Conservation (phyloP, 1,140 invertebrate genomes). For the Drosophila nebulosa region DNA sequence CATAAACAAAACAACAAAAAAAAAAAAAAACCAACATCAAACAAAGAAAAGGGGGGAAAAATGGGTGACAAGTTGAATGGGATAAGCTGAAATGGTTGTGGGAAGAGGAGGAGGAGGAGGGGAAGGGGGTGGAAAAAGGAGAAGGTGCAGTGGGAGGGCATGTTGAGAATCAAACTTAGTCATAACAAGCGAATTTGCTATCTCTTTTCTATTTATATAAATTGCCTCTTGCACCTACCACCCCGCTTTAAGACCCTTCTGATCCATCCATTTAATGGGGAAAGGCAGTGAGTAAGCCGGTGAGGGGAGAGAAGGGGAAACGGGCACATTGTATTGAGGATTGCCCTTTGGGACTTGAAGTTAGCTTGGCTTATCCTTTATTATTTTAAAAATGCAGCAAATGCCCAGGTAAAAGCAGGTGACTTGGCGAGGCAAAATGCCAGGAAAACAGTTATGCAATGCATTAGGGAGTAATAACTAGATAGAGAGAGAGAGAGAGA, state of each 20-base stretch:
- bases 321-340: not conserved
- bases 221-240: not conserved
- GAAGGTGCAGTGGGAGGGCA: not conserved
- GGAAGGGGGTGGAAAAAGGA: not conserved
- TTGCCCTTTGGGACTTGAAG: not conserved
- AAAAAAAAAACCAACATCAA: no score
- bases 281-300: no score
- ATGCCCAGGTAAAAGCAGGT: not conserved
- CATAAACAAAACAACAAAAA: conserved; percentile 2
- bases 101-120: not conserved
- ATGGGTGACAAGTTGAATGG: conserved; percentile 80
- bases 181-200: conserved; percentile 13
- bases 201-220: conserved; percentile 19
- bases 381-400: not conserved
- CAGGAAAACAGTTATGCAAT: no score
- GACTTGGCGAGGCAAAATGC: no score
- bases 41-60: not conserved
- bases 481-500: no score
- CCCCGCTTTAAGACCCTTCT: no score
- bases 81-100: conserved; percentile 19
- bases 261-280: no score
- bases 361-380: not conserved
- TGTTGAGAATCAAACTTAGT: conserved; percentile 26
- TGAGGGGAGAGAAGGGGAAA: no score
- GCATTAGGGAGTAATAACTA: no score